These are phyloP conservation scores for Alcis repandata DNA, from an alignment of 2,888 invertebrate species.

Conservation along the genomic window DNA sequence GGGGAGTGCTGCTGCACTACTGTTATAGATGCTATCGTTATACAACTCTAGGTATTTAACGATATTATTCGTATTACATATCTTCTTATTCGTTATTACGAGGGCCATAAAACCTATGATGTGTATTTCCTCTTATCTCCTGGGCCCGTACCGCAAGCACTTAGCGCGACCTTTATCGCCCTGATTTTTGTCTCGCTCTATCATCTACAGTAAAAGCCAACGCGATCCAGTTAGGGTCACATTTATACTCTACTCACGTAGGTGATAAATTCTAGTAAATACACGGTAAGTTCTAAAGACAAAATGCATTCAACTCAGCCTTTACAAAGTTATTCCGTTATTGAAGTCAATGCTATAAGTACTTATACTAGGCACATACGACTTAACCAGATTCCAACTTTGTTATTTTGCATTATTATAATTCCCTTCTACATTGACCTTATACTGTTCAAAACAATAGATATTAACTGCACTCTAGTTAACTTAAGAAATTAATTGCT, in stretches of 20 bases:
- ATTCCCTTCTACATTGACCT: slow-evolving; percentile 32
- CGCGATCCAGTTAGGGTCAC: no score
- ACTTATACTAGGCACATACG: slow-evolving; percentile 3
- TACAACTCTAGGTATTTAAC: no score
- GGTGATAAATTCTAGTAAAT: background rate
- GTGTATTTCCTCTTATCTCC: no score
- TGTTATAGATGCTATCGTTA: no score
- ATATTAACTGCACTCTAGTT: slow-evolving; percentile 5
- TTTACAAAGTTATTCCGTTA: slow-evolving; percentile 12
- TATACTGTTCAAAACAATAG: slow-evolving; percentile 13
- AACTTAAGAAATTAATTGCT: slow-evolving; percentile 12
- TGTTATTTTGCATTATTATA: slow-evolving; percentile 14
- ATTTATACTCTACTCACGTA: background rate
- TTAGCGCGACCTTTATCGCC: no score
- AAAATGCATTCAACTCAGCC: background rate
- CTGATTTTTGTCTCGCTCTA: no score
- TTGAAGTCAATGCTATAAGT: slow-evolving; percentile 19
- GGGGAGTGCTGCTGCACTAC: no score
- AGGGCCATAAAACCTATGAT: no score
- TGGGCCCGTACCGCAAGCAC: no score
- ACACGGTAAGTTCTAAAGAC: background rate
- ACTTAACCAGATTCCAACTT: slow-evolving; percentile 23
- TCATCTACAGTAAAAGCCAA: no score
- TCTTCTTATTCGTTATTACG: no score
- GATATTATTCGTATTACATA: no score